Evolutionary conservation across 2,113 vertebrate species (phyloP), one percentile per base, ranked within the genome.

Genomic region (Halcyon malimbica): DNA sequence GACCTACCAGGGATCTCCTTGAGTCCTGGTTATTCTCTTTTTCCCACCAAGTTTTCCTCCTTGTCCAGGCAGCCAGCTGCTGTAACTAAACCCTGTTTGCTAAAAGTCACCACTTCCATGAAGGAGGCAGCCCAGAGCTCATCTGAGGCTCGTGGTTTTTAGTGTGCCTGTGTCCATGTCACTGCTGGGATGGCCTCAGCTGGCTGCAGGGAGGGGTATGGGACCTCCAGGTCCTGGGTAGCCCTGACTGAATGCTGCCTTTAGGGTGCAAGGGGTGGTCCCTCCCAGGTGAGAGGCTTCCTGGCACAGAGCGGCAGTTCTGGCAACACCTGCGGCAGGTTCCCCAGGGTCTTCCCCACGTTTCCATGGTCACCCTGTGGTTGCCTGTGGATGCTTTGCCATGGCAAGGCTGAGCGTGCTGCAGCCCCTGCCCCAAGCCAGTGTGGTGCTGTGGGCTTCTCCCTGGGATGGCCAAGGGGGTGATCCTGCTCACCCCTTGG

Each of bases 271-370:
- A 14, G 20, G 37, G n/a, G 17, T 35, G 35, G 33, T 16, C 1
- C 8, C 42, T 20, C 53, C 3, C 39, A 7, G 37, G 23, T 2
- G 2, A 59, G 11, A 11, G 44, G 12, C 8, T 39, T 24, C 51
- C 69, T 35, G 15, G 21, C 37, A 3, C 11, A 16, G 62, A 53
- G 90, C 53, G 33, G 37, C 5, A 7, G 31, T 13, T 42, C 23
- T 59, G 60, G 33, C 51, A 15, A 10, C 14, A 2, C 33, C 2
- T 1, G 16, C 2, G 10, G 31, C 51, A 25, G 29, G 26, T n/a
- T 78, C 28, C 46, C 46, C 0, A 0, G 4, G 46, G 51, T 6
- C 10, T 50, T 46, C 9, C 1, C 9, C 2, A 0, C 0, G 15
- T 4, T 62, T 29, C 42, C 3, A 1, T 18, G 25, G 8, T 39